Conservation (phyloP, 2,113 vertebrate genomes). For the Electrona antarctica region DNA sequence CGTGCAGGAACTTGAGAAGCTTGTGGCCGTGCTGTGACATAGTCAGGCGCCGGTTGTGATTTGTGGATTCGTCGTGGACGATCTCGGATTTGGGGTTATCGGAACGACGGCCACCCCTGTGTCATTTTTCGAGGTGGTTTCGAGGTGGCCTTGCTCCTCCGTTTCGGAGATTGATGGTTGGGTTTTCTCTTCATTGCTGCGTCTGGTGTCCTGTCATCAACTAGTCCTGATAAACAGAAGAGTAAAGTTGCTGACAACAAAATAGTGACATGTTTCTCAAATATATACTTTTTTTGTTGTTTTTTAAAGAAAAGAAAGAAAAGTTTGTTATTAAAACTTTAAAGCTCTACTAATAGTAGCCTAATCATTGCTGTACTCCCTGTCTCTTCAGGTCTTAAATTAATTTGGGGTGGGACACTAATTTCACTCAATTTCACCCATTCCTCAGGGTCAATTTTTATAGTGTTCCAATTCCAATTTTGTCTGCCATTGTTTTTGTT, state of each 20-base stretch:
- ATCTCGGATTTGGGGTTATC: constrained; percentile 4
- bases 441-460: too few relatives aligned
- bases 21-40: constrained; percentile 86
- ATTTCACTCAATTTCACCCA: too few relatives aligned
- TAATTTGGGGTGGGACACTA: too few relatives aligned
- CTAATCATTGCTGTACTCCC: too few relatives aligned
- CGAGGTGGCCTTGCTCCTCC: constrained; percentile 29
- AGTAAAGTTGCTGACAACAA: neutral
- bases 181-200: constrained; percentile 70
- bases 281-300: too few relatives aligned
- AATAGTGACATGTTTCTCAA: neutral
- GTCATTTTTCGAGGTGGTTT: neutral
- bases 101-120: neutral
- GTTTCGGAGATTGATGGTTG: constrained; percentile 44
- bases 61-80: constrained; percentile 25
- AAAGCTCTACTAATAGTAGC: too few relatives aligned
- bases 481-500: too few relatives aligned
- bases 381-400: too few relatives aligned
- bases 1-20: constrained; percentile 90
- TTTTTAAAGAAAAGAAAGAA: too few relatives aligned
- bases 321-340: too few relatives aligned
- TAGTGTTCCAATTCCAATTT: too few relatives aligned
- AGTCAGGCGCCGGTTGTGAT: constrained; percentile 79
- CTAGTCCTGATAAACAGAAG: constrained; percentile 39
- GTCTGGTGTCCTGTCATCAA: constrained; percentile 7